Evolutionary conservation across 1,140 invertebrate genomes (phyloP).

Genomic region (Penaeus vannamei): DNA sequence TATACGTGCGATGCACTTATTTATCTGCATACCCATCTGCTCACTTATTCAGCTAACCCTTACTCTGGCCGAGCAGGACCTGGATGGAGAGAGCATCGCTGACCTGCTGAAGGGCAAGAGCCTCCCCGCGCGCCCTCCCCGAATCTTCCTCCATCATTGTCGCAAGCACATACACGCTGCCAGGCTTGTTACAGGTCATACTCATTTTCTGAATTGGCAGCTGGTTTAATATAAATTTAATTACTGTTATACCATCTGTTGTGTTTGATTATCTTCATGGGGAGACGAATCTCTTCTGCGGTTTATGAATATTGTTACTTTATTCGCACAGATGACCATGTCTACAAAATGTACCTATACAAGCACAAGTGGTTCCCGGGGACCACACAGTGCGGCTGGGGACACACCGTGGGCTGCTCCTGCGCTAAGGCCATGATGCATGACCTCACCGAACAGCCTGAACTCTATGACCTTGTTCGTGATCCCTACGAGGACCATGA

Average conservation of each 20-base stretch:
- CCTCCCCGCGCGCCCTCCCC: background rate
- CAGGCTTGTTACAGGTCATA: background rate
- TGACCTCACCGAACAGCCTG: constrained; percentile 7
- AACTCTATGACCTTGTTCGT: no score
- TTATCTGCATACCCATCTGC: background rate
- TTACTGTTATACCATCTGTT: no score
- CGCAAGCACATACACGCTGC: background rate
- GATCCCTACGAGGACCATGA: constrained; percentile 48
- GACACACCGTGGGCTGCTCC: background rate
- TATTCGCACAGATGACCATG: background rate
- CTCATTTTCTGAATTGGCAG: background rate
- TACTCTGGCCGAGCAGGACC: background rate
- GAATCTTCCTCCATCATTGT: background rate
- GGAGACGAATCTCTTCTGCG: no score
- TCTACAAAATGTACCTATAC: constrained; percentile 42
- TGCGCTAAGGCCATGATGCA: constrained; percentile 14
- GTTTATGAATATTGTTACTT: no score
- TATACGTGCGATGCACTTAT: no score
- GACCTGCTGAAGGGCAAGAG: background rate
- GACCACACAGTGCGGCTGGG: constrained; percentile 49
- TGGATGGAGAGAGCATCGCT: constrained; percentile 10
- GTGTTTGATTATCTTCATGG: no score
- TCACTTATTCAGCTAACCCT: no score
- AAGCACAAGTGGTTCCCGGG: constrained; percentile 31
- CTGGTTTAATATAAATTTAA: no score